Conservation (phyloP, 2,113 vertebrate species). For the Heteronetta atricapilla region DNA sequence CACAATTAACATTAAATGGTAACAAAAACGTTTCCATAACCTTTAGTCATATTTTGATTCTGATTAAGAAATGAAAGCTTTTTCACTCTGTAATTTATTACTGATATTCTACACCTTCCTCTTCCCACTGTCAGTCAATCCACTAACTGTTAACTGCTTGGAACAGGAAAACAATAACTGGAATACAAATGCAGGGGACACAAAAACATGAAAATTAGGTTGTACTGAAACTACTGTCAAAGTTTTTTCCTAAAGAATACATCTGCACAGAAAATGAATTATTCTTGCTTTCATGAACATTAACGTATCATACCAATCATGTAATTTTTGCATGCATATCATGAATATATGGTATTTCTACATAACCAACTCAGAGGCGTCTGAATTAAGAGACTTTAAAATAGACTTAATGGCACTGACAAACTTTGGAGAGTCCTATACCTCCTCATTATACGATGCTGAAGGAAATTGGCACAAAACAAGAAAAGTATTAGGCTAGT, state of each 20-base stretch:
- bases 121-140: background rate
- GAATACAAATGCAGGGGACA: background rate
- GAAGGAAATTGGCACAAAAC: background rate
- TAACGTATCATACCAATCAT: background rate
- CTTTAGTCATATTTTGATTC: background rate
- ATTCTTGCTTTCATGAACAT: background rate
- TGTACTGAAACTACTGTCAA: background rate
- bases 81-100: background rate
- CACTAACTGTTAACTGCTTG: background rate
- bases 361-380: background rate
- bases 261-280: background rate
- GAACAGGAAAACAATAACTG: background rate
- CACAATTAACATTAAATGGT: background rate
- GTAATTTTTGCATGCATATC: background rate
- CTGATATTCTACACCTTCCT: background rate
- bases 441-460: background rate
- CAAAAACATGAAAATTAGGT: background rate
- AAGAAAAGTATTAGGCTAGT: background rate
- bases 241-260: background rate
- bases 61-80: background rate
- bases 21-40: background rate
- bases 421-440: background rate
- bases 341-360: background rate
- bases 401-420: background rate
- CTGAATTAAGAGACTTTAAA: background rate